Percentiles rank a stretch among this genome's conserved stretches.
These are phyloP conservation scores for Nesometra sesokonis DNA, from an alignment of 35 echinoderm and acorn worm genomes.

Conservation along the genomic window DNA sequence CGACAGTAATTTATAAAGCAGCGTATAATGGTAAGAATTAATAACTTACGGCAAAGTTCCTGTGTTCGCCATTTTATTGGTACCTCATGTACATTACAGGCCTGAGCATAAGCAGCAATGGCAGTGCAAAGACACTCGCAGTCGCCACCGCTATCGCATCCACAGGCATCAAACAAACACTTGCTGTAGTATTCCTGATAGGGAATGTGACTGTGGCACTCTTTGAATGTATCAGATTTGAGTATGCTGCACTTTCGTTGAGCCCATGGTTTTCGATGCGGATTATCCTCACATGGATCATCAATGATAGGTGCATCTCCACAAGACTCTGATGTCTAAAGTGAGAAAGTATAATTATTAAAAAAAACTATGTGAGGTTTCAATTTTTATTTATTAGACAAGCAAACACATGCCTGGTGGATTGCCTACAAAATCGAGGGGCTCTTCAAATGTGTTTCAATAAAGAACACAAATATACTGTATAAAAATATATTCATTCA, in stretches of 20 bases:
- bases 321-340: slow-evolving; percentile 67
- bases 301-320: slow-evolving; percentile 28
- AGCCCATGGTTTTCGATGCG: slow-evolving; percentile 59
- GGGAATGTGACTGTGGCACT: slow-evolving; percentile 42
- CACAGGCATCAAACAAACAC: slow-evolving; percentile 77
- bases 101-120: slow-evolving; percentile 63
- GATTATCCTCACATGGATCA: slow-evolving; percentile 45
- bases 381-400: too few species aligned
- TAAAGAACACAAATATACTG: too few species aligned
- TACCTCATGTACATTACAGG: slow-evolving; percentile 62
- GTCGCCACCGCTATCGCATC: slow-evolving; percentile 79
- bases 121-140: slow-evolving; percentile 90
- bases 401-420: too few species aligned
- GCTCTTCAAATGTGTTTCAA: too few species aligned
- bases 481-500: too few species aligned
- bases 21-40: not conserved
- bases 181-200: slow-evolving; percentile 24
- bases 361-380: too few species aligned
- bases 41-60: slow-evolving; percentile 82
- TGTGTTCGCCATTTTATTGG: slow-evolving; percentile 58
- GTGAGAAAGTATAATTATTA: too few species aligned
- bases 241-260: slow-evolving; percentile 46
- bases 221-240: slow-evolving; percentile 57
- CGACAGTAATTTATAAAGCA: too few species aligned
- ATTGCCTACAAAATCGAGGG: too few species aligned